phyloP scores from a whole-genome alignment of 1,140 invertebrate species.

The Drosophila kurseongensis region DNA sequence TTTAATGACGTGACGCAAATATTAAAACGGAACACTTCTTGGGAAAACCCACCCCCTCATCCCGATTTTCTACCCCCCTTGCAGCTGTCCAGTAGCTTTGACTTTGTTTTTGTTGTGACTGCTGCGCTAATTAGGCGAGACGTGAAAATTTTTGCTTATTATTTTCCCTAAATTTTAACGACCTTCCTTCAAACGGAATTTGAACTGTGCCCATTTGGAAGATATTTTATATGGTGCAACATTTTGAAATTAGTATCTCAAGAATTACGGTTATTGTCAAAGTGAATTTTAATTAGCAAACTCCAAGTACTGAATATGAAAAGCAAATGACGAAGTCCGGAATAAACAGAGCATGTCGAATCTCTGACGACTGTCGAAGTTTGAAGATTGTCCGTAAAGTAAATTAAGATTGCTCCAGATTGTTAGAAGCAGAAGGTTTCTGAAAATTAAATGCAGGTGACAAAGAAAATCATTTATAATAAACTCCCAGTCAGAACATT shows the following conservation, averaged over 20 bases:
- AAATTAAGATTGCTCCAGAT: neutral
- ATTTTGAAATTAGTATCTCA: constrained; percentile 82
- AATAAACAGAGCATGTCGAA: constrained; percentile 27
- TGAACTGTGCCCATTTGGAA: constrained; percentile 28
- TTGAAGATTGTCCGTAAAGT: neutral
- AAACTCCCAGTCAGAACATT: neutral
- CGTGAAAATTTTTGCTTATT: constrained; percentile 83
- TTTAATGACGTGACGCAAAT: constrained; percentile 80
- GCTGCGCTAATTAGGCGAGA: constrained; percentile 74
- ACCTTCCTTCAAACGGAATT: constrained; percentile 35
- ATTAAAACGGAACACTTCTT: constrained; percentile 65
- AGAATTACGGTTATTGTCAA: constrained; percentile 72
- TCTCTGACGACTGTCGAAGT: constrained; percentile 6
- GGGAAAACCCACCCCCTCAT: constrained; percentile 24
- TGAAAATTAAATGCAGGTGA: neutral
- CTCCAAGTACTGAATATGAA: neutral
- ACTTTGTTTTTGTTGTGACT: constrained; percentile 36
- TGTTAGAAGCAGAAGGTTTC: constrained; percentile 2
- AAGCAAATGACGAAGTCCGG: constrained; percentile 15
- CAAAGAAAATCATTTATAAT: neutral
- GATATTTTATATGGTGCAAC: constrained; percentile 77
- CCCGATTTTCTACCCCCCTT: constrained; percentile 6
- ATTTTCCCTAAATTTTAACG: constrained; percentile 80
- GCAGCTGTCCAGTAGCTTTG: constrained; percentile 62
- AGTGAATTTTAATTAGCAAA: constrained; percentile 74